phyloP scores from a whole-genome alignment of 2,888 invertebrate genomes.

The Netelia melanura region DNA sequence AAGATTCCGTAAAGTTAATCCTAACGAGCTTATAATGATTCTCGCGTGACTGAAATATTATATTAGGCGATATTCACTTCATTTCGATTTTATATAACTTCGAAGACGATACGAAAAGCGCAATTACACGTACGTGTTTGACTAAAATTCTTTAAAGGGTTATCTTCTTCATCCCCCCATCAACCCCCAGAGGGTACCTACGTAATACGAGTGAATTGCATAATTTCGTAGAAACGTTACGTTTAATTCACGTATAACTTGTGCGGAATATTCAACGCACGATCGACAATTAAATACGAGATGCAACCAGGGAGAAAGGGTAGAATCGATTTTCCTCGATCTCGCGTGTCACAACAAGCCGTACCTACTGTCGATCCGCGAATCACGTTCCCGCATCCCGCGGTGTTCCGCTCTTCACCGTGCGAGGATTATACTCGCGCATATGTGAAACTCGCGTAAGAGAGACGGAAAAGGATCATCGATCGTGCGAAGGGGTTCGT shows the following conservation, averaged over 20 bases:
- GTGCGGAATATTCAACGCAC: conserved; percentile 38
- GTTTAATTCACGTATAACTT: conserved; percentile 17
- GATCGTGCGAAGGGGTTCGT: conserved; percentile 44
- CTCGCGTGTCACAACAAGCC: conserved; percentile 55
- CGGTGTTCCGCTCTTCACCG: neutral
- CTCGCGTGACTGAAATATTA: conserved; percentile 45
- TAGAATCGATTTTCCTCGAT: conserved; percentile 61
- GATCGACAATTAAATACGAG: conserved; percentile 50
- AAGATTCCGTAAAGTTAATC: conserved; percentile 42
- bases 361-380: conserved; percentile 10
- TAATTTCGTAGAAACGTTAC: conserved; percentile 15
- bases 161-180: neutral
- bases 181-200: neutral
- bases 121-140: conserved; percentile 18
- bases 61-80: conserved; percentile 6
- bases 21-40: conserved; percentile 62
- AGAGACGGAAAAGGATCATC: conserved; percentile 34
- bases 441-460: neutral
- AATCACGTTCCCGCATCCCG: neutral
- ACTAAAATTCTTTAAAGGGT: neutral
- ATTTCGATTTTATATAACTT: conserved; percentile 35
- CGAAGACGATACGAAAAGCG: conserved; percentile 46
- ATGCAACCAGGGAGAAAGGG: conserved; percentile 12
- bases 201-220: conserved; percentile 29
- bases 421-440: conserved; percentile 5